These are phyloP conservation scores for Laodelphax striatellus DNA, from an alignment of 1,140 invertebrate genomes.

Conservation along the genomic window DNA sequence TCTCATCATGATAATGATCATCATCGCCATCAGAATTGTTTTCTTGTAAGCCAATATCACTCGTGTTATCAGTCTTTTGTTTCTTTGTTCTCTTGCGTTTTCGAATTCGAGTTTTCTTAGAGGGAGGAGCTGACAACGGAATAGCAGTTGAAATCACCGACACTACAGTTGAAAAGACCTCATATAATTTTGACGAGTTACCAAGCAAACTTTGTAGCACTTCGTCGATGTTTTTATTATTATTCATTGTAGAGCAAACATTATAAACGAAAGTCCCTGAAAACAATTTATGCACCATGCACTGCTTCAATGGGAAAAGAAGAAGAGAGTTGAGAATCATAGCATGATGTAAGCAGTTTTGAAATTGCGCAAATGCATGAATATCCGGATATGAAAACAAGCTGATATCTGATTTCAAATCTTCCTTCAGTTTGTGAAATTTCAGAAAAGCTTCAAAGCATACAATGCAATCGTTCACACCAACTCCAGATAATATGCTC, in stretches of 20 bases:
- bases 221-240: conserved; percentile 7
- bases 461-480: conserved; percentile 41
- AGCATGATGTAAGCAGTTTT: conserved; percentile 47
- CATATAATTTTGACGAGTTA: neutral
- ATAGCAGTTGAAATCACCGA: neutral
- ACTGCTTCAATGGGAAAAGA: conserved; percentile 38
- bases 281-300: conserved; percentile 42
- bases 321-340: conserved; percentile 52
- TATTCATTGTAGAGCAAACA: conserved; percentile 32
- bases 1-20: neutral
- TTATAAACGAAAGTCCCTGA: conserved; percentile 67
- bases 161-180: neutral
- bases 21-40: neutral
- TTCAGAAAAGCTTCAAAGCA: conserved; percentile 44
- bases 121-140: neutral
- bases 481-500: neutral
- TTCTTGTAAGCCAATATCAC: neutral
- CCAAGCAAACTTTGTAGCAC: neutral
- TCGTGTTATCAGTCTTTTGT: neutral
- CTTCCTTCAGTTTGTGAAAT: conserved; percentile 48
- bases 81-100: neutral
- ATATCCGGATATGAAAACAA: conserved; percentile 44
- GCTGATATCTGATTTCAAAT: conserved; percentile 40
- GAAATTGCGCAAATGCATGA: conserved; percentile 60
- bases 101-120: neutral